Conservation (phyloP, 2,113 vertebrate genomes). For the Micronycteris hirsuta region DNA sequence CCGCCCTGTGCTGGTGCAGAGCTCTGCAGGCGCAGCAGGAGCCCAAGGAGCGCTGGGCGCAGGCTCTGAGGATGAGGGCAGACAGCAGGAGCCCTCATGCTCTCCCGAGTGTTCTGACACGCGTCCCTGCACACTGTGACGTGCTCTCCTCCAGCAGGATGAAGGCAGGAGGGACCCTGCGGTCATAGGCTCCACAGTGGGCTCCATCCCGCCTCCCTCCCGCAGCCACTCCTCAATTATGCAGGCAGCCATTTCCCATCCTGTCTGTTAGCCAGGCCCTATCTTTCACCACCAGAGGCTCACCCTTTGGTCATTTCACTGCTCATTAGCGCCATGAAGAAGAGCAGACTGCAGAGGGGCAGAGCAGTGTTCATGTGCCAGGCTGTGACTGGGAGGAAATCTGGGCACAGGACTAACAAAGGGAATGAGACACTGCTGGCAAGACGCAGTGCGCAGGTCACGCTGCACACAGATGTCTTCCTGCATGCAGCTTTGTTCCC, state of each 20-base stretch:
- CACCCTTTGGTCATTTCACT: neutral
- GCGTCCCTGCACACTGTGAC: rapidly evolving
- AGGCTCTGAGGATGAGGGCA: neutral
- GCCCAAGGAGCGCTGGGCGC: neutral
- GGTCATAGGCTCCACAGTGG: rapidly evolving
- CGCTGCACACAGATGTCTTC: neutral
- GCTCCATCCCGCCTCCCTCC: too few species aligned
- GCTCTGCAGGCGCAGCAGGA: too few species aligned
- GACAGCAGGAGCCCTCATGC: neutral
- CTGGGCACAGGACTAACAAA: neutral
- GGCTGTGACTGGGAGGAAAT: neutral
- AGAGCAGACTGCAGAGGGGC: neutral
- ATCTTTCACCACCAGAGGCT: neutral
- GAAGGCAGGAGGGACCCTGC: rapidly evolving
- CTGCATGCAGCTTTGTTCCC: neutral
- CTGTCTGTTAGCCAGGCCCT: neutral
- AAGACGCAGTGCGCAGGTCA: neutral
- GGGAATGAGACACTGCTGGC: neutral
- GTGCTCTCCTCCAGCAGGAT: rapidly evolving
- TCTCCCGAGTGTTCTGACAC: too few species aligned
- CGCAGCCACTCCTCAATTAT: neutral
- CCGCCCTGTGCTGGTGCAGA: too few species aligned
- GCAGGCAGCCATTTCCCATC: neutral
- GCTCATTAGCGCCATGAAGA: neutral
- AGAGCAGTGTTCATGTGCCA: too few species aligned